phyloP scores from a whole-genome alignment of 2,888 invertebrate species.

The Cantharis nigra region DNA sequence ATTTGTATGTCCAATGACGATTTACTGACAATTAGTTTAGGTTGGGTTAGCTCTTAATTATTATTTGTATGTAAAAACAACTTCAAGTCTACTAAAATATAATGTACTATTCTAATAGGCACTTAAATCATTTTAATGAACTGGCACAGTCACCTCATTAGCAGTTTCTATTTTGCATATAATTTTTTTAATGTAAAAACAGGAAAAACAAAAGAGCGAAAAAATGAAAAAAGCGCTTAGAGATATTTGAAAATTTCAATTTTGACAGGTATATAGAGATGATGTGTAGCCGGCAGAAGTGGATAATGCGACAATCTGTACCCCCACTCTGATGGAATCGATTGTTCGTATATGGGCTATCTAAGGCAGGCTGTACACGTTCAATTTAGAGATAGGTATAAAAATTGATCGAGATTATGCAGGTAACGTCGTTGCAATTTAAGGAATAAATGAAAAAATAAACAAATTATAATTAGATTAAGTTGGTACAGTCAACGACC shows the following conservation, averaged over 20 bases:
- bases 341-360: not conserved
- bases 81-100: not conserved
- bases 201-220: not conserved
- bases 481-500: conserved; percentile 8
- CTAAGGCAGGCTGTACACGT: not conserved
- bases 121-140: not conserved
- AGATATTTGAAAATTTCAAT: not conserved
- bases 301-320: not conserved
- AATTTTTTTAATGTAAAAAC: not conserved
- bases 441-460: not conserved
- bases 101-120: not conserved
- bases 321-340: not conserved
- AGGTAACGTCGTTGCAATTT: not conserved
- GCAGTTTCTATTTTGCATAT: not conserved
- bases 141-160: not conserved
- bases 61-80: not conserved
- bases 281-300: not conserved
- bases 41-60: not conserved
- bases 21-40: not conserved
- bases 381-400: not conserved
- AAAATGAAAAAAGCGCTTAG: too few relatives aligned
- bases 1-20: not conserved
- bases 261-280: not conserved
- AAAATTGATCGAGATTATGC: not conserved
- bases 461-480: not conserved